Base-by-base conservation (phyloP, 2,888 invertebrate species). In the Drosophila pseudotalamancana region DNA sequence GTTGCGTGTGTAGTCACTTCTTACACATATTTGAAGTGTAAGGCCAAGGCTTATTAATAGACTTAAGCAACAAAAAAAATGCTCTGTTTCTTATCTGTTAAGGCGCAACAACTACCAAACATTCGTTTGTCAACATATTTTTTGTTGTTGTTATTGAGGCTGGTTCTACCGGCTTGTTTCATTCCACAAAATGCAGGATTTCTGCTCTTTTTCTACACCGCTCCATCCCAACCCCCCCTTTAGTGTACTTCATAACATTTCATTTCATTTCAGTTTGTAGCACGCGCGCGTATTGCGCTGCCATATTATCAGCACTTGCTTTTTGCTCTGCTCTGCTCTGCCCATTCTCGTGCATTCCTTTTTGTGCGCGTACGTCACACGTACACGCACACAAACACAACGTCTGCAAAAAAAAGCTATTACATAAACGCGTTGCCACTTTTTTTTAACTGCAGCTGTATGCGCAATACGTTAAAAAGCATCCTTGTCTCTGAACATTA, bases 361-460 rank as follows among this genome's bases (percentile, higher is more conserved):
- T 83, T 80, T 80, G 80, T 83, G 54, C 65, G 73, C 69, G 74
- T 77, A 80, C 80, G 71, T 61, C 60, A 67, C 73, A 81, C 72
- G 68, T 71, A 74, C 73, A 67, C 57, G 81, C 68, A 46, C 64
- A 50, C 56, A 59, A 43, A 31, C 66, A 65, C 66, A 48, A 51
- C 60, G 32, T 51, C 67, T 74, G 75, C 19, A 61, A 74, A 67
- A 75, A 68, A 76, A 68, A 59, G 53, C 27, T 55, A 69, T 84
- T 80, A 84, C 80, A 81, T 84, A 84, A 81, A 81, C 79, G 77
- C 79, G 71, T 62, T 68, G 72, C 72, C 79, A 80, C 79, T 83
- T 77, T 82, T 79, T 63, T 37, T 48, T 40, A 39, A 34, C 53
- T 64, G 39, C 31, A 49, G 45, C 54, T 50, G 27, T 18, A 23